Base-by-base conservation (phyloP, 2,113 vertebrate species). In the Oreamnos americanus region DNA sequence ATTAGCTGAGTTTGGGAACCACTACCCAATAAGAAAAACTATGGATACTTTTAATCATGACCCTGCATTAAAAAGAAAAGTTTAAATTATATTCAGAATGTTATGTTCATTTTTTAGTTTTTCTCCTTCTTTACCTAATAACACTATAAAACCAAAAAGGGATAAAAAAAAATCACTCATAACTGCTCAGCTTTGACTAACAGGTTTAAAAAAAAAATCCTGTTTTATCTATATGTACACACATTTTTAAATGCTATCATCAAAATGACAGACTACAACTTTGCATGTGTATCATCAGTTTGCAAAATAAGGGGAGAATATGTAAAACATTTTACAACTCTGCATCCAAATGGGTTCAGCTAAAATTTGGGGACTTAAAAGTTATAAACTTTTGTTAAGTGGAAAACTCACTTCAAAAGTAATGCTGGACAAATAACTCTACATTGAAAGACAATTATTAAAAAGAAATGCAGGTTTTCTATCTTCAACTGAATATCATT, bases 351-450 rank as follows among this genome's bases (percentile, higher is more conserved):
- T 28, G 12, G 45, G 51, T 62, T 94, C 64, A 97, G 85, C 53
- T 78, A 90, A 95, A 90, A 90, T n/a, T 51, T 45, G 47, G 19
- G 11, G 13, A 17, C 58, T 95, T 87, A 64, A 92, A 74, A 90
- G 74, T 76, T 76, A 81, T 15, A 62, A 90, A 81, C 13, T 17
- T 86, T 60, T 93, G 43, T 19, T 93, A 91, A 88, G 11, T 79
- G 25, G 74, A 91, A 93, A 53, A 87, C 45, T 93, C 28, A 91
- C 67, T 93, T 95, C 49, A 83, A 91, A 96, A 97, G 78, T 47
- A 64, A 49, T 74, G 39, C 26, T 88, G 13, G 30, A 94, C 19
- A 95, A 90, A 92, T 0, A 57, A 91, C 3, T 93, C 19, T 94
- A 88, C 9, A 53, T 0, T 51, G 26, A 90, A 95, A 96, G 83